Evolutionary conservation across 2,888 invertebrate species (phyloP), one percentile per base, ranked within the genome.

Genomic region (Empis stercorea): DNA sequence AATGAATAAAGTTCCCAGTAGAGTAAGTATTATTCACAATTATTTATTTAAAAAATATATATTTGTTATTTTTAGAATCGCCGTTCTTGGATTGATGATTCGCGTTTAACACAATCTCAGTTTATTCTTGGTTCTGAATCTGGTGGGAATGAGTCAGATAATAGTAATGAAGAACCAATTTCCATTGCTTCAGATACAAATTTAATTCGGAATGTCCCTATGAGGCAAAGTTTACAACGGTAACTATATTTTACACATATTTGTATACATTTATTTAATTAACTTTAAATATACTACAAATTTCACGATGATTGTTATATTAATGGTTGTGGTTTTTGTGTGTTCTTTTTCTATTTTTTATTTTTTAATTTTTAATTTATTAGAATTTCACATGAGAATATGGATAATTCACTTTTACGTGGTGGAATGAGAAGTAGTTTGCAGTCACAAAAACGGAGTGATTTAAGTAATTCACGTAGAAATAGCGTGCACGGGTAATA

Each of bases 141-240:
- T 0, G 83, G 81, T 15, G 80, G 78, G 23, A 80, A 79, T 58
- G 87, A 87, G 63, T 87, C 87, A 0, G 87, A 88, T 59, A 84
- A 80, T 43, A 87, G 87, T 52, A 73, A 73, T 42, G 84, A 85
- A 57, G 86, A 80, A 51, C 68, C 68, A 10, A 57, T 59, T 34
- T 69, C 70, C 4, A 61, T 65, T 41, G 62, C 63, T 10, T 64
- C 75, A 2, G 78, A 78, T 50, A 76, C 75, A 50, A 64, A 71
- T 52, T 49, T 66, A 32, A 50, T 75, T 63, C 69, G 73, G 49
- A 59, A 62, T 50, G 55, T 73, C 62, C 50, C 77, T 66, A 54
- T 74, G 56, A 59, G 78, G 61, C 57, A 77, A 69, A 66, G 75
- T 65, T 44, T 75, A 65, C 65, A 67, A 61, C 53, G 77, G 76